phyloP scores from a whole-genome alignment of 2,888 invertebrate genomes.

The Rhorus exstirpatorius region DNA sequence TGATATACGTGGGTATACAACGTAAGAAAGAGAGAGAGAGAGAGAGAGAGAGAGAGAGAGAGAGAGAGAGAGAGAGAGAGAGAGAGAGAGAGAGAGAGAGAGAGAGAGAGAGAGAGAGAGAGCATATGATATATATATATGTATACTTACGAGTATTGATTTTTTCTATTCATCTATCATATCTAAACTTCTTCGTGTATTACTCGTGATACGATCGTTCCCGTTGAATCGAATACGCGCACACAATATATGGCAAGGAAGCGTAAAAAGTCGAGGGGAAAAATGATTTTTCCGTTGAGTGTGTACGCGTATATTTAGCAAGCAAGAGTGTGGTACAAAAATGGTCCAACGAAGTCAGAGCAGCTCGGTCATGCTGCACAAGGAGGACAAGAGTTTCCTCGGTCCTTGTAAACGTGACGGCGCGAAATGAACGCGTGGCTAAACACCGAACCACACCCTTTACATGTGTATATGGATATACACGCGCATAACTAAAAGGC shows the following conservation, averaged over 20 bases:
- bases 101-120: no score
- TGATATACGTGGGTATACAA: conserved; percentile 14
- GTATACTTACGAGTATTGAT: no score
- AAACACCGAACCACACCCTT: conserved; percentile 28
- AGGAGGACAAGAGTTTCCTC: conserved; percentile 8
- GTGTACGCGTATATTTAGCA: conserved; percentile 1
- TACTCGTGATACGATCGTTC: no score
- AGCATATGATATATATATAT: no score
- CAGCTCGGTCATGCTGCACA: conserved; percentile 10
- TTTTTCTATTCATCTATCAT: no score
- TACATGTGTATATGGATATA: not conserved
- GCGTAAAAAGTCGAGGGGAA: not conserved
- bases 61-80: not conserved
- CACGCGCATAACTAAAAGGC: not conserved
- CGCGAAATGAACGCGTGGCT: conserved; percentile 34
- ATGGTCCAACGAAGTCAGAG: conserved; percentile 18
- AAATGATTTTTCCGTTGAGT: not conserved
- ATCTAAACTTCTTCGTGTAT: no score
- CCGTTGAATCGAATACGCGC: not conserved
- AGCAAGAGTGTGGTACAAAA: conserved; percentile 25
- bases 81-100: no score
- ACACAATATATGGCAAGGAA: not conserved
- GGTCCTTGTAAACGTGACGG: conserved; percentile 42
- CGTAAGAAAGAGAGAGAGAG: not conserved
- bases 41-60: not conserved